Percentiles rank a stretch among this genome's conserved stretches.
Evolutionary conservation across 1,140 invertebrate genomes (phyloP).

Genomic region (Drosophila watanabei): DNA sequence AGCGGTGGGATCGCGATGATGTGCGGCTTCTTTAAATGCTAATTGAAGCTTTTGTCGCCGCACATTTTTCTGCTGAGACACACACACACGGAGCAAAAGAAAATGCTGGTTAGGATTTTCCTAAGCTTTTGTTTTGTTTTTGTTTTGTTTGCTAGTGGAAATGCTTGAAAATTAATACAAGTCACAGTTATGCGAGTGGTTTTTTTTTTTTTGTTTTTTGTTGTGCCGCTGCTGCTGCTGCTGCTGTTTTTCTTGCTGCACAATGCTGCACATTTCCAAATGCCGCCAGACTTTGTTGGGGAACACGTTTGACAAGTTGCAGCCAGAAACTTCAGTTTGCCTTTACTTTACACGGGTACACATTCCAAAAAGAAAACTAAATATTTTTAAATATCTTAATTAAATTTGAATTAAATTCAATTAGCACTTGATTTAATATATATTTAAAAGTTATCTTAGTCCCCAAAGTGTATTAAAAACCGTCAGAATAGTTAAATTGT

Average conservation of each 20-base stretch:
- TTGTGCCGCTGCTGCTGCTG: constrained; percentile 15
- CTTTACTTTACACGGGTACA: constrained; percentile 24
- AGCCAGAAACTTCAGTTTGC: constrained; percentile 52
- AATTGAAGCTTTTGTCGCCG: constrained; percentile 44
- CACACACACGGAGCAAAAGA: neutral
- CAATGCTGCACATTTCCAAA: constrained; percentile 77
- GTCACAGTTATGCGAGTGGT: constrained; percentile 70
- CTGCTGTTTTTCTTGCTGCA: constrained; percentile 53
- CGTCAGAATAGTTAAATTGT: too few relatives aligned
- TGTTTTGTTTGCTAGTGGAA: constrained; percentile 44
- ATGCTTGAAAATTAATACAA: constrained; percentile 74
- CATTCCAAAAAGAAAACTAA: neutral
- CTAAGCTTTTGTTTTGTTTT: constrained; percentile 23
- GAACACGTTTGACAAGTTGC: constrained; percentile 83
- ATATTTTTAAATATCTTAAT: neutral
- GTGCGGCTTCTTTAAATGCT: constrained; percentile 57
- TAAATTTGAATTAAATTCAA: neutral
- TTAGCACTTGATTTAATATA: neutral
- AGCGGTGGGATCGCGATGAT: constrained; percentile 38
- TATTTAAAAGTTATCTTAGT: neutral
- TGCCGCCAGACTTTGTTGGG: constrained; percentile 65
- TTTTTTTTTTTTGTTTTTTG: constrained; percentile 44
- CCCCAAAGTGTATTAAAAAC: too few relatives aligned
- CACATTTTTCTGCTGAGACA: constrained; percentile 57
- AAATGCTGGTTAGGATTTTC: constrained; percentile 56